Percentiles rank a stretch among this genome's conserved stretches.
Evolutionary conservation across 2,888 invertebrate genomes (phyloP).

Genomic region (Agrenia bidenticulata): DNA sequence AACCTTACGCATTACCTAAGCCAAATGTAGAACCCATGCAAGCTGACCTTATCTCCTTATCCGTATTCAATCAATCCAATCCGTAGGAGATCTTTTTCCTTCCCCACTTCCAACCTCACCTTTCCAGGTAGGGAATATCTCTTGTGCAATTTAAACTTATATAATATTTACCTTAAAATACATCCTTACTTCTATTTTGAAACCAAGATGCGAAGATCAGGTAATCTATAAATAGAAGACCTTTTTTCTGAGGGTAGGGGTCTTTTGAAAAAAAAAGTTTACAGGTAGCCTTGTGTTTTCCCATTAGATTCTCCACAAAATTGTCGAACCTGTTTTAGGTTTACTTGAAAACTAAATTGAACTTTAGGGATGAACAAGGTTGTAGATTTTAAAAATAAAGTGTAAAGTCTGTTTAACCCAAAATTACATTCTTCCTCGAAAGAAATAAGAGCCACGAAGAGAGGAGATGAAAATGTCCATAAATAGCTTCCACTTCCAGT

Average conservation of each 20-base stretch:
- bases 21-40: no score
- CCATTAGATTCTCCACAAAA: background rate
- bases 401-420: no score
- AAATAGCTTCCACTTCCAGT: background rate
- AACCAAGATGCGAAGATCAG: background rate
- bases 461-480: background rate
- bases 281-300: conserved; percentile 12
- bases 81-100: background rate
- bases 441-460: background rate
- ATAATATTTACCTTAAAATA: conserved; percentile 1
- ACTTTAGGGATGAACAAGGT: no score
- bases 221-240: conserved; percentile 3
- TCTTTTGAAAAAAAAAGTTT: background rate
- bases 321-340: background rate
- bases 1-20: no score
- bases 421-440: background rate
- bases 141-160: conserved; percentile 3
- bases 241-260: background rate
- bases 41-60: no score
- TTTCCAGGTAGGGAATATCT: background rate
- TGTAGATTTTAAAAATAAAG: no score
- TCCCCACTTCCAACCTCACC: background rate
- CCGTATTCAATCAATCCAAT: background rate
- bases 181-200: no score
- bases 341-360: background rate